Percentiles rank a stretch among this genome's conserved stretches.
phyloP scores from a whole-genome alignment of 2,797 vertebrate species.

The Sebastes jordani region DNA sequence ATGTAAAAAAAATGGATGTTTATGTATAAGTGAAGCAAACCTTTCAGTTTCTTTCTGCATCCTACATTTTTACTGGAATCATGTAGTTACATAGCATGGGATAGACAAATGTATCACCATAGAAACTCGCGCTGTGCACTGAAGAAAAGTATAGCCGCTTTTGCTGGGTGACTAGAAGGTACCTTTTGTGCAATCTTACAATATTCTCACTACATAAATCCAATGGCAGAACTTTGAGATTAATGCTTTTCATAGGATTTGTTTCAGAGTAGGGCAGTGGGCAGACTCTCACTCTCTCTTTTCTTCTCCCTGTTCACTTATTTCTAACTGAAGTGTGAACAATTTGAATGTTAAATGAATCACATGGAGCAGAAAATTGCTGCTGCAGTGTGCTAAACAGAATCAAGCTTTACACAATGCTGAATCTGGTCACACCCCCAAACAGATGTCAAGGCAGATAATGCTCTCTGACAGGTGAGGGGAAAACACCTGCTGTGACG shows the following conservation, averaged over 20 bases:
- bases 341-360: background rate
- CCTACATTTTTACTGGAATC: background rate
- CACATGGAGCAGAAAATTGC: background rate
- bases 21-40: background rate
- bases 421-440: background rate
- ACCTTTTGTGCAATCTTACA: background rate
- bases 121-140: background rate
- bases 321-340: background rate
- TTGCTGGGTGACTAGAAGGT: background rate
- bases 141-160: background rate
- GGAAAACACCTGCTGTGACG: conserved; percentile 1
- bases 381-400: background rate
- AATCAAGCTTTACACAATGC: background rate
- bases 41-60: background rate
- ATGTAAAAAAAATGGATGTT: background rate
- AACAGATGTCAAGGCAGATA: background rate
- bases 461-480: background rate
- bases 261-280: background rate
- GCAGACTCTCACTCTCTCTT: background rate
- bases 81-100: background rate
- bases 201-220: background rate
- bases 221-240: background rate
- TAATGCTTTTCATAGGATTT: background rate
- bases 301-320: background rate
- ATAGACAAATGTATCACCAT: background rate